Evolutionary conservation across 2,888 invertebrate species (phyloP).

Genomic region (Atrina japonica): DNA sequence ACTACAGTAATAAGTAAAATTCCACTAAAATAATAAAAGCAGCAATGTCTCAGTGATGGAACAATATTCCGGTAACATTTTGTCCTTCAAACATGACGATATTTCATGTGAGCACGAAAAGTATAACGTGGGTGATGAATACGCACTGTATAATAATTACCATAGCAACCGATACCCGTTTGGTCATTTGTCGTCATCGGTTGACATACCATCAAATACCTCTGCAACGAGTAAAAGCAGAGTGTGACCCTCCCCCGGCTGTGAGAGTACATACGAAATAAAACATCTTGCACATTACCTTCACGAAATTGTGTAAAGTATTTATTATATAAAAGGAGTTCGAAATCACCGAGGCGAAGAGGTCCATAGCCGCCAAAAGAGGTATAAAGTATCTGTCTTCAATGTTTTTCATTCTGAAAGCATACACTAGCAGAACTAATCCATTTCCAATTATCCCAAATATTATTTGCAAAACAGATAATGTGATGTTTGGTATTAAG

Average conservation of each 20-base stretch:
- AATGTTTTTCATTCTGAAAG: not conserved
- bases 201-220: constrained; percentile 5
- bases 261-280: not conserved
- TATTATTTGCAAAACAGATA: not conserved
- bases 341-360: not conserved
- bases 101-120: not conserved
- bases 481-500: not conserved
- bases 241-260: not conserved
- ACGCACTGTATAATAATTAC: not conserved
- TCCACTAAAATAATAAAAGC: not conserved
- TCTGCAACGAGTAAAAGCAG: not conserved
- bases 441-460: not conserved
- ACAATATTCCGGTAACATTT: not conserved
- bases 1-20: not conserved
- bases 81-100: not conserved
- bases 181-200: constrained; percentile 12
- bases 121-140: not conserved
- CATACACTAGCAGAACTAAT: not conserved
- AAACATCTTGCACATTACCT: not conserved
- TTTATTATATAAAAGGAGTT: not conserved
- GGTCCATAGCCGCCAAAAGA: not conserved
- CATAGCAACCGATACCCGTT: not conserved
- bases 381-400: constrained; percentile 11
- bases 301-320: not conserved
- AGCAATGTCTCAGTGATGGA: not conserved